These are phyloP conservation scores for Oophaga pumilio DNA, from an alignment of 2,113 vertebrate genomes.

Conservation along the genomic window DNA sequence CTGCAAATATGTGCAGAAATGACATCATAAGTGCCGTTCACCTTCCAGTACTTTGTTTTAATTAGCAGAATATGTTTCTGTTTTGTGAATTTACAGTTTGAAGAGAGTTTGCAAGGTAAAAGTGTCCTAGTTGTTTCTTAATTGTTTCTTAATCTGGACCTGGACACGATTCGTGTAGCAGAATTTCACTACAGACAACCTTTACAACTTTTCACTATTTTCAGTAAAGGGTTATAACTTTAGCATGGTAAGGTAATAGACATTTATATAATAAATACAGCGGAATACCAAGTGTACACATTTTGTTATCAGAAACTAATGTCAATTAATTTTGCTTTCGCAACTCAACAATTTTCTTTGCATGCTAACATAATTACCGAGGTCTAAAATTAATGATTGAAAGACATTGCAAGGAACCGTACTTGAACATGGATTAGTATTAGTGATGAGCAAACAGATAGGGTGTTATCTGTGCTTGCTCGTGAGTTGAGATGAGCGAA, in stretches of 20 bases:
- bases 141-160: not conserved
- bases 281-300: not conserved
- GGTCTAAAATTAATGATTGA: slow-evolving; percentile 25
- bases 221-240: not conserved
- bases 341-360: not conserved
- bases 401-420: not conserved
- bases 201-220: slow-evolving; percentile 10
- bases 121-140: too few relatives aligned
- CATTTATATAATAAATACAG: not conserved
- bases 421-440: not conserved
- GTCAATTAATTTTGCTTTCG: slow-evolving; percentile 6
- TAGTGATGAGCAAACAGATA: not conserved
- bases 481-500: too few relatives aligned
- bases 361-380: slow-evolving; percentile 17
- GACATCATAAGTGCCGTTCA: too few relatives aligned
- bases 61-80: not conserved
- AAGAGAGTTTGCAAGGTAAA: not conserved
- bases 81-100: not conserved
- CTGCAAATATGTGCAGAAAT: too few relatives aligned
- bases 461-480: too few relatives aligned
- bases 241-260: not conserved
- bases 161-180: not conserved
- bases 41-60: not conserved
- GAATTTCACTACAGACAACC: not conserved
- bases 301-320: not conserved